A percentile compares a stretch with the other conserved stretches of the same genome.
These are phyloP conservation scores for Nibea albiflora DNA, from an alignment of 2,113 vertebrate species.

Conservation along the genomic window DNA sequence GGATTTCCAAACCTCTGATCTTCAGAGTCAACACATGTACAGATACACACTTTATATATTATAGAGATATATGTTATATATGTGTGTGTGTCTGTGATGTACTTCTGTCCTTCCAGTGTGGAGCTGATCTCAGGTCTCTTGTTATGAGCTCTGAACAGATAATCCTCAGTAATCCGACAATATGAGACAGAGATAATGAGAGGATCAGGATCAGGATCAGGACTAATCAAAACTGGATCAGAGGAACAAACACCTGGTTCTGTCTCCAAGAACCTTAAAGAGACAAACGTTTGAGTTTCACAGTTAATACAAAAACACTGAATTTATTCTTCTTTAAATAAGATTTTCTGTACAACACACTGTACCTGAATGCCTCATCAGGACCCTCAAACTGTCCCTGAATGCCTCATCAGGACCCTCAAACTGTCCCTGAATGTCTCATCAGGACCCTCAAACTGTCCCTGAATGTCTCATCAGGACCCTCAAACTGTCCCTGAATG, in stretches of 20 bases:
- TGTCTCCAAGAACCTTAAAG: too few relatives aligned
- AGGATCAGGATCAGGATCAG: slow-evolving; percentile 3
- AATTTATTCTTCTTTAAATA: slow-evolving; percentile 19
- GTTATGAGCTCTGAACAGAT: neutral
- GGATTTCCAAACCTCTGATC: too few relatives aligned
- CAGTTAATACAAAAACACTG: slow-evolving; percentile 10
- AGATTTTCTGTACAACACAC: slow-evolving; percentile 9
- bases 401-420: neutral
- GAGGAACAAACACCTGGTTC: neutral
- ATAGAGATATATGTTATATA: too few relatives aligned
- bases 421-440: too few relatives aligned
- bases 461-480: too few relatives aligned
- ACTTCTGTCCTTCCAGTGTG: too few relatives aligned
- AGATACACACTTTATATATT: too few relatives aligned
- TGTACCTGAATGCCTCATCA: neutral
- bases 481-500: too few relatives aligned
- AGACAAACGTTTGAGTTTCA: too few relatives aligned
- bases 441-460: too few relatives aligned
- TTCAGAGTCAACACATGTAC: too few relatives aligned
- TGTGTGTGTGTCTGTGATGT: too few relatives aligned
- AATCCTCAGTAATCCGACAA: slow-evolving; percentile 19
- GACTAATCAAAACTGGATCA: slow-evolving; percentile 19
- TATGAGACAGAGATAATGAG: neutral
- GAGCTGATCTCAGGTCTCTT: neutral
- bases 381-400: neutral